These are phyloP conservation scores for Temnothorax longispinosus DNA, from an alignment of 1,140 invertebrate species.

Conservation along the genomic window DNA sequence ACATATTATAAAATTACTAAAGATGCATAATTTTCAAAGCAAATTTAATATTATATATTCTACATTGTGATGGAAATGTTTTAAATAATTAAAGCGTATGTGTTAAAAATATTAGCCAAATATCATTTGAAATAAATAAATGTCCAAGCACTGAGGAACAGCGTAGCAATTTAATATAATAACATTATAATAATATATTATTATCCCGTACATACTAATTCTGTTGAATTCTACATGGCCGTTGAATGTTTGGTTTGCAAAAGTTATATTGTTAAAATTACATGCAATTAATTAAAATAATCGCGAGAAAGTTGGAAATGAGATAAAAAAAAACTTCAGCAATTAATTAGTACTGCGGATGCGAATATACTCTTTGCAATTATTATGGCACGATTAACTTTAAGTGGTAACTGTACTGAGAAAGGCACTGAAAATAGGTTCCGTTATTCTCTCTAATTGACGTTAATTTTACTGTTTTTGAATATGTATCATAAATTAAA, in stretches of 20 bases:
- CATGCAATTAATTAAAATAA: background rate
- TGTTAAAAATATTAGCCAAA: background rate
- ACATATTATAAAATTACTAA: background rate
- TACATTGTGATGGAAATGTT: background rate
- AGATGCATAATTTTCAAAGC: background rate
- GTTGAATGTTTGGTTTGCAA: background rate
- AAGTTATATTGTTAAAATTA: background rate
- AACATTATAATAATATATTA: background rate
- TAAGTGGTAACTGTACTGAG: background rate
- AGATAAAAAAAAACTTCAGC: background rate
- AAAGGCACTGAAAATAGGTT: background rate
- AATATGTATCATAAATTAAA: background rate
- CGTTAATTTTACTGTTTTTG: background rate
- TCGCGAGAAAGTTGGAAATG: background rate
- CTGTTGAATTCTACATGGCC: background rate
- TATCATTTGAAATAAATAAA: background rate
- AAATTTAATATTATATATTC: background rate
- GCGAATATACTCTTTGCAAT: background rate
- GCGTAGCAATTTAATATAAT: background rate
- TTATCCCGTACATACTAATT: background rate
- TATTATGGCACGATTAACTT: constrained; percentile 24
- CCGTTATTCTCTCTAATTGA: background rate
- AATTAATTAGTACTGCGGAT: constrained; percentile 22
- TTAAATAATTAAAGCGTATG: background rate
- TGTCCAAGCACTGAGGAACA: background rate